phyloP scores from a whole-genome alignment of 2,888 invertebrate genomes.

The Sinotaia quadrata region DNA sequence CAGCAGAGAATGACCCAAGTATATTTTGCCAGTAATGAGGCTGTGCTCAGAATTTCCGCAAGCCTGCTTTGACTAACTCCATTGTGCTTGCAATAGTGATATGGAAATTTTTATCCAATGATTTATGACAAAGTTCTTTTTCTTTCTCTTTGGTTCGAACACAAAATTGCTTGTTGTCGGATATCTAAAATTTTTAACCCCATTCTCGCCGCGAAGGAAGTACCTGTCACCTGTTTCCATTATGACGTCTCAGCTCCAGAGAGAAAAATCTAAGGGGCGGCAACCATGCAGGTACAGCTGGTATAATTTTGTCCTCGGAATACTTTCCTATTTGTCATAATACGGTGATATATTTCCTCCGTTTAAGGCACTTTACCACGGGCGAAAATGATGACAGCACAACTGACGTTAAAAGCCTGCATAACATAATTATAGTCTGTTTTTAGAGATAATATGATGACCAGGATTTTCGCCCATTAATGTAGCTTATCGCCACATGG shows the following conservation, averaged over 20 bases:
- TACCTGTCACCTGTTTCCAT: conserved; percentile 25
- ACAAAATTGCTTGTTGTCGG: conserved; percentile 12
- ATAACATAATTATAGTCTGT: background rate
- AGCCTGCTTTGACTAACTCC: background rate
- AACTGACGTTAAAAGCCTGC: conserved; percentile 2
- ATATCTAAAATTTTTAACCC: conserved; percentile 25
- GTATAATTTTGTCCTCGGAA: background rate
- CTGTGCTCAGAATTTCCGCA: background rate
- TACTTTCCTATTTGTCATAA: conserved; percentile 1
- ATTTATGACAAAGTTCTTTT: conserved; percentile 30
- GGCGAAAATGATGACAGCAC: background rate
- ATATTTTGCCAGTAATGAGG: no score
- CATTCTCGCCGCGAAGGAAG: conserved; percentile 24
- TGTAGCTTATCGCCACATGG: conserved; percentile 6
- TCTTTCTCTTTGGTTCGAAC: conserved; percentile 13
- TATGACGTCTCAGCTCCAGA: conserved; percentile 26
- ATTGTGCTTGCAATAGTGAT: background rate
- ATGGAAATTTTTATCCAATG: no score
- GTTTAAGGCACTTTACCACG: background rate
- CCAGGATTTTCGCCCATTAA: conserved; percentile 1
- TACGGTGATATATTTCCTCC: conserved; percentile 4
- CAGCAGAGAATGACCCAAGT: no score
- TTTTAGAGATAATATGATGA: conserved; percentile 5
- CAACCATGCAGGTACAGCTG: background rate
- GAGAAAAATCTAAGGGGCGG: background rate